Conservation (phyloP, 2,797 vertebrate species). For the Oryzias dopingdopingensis region DNA sequence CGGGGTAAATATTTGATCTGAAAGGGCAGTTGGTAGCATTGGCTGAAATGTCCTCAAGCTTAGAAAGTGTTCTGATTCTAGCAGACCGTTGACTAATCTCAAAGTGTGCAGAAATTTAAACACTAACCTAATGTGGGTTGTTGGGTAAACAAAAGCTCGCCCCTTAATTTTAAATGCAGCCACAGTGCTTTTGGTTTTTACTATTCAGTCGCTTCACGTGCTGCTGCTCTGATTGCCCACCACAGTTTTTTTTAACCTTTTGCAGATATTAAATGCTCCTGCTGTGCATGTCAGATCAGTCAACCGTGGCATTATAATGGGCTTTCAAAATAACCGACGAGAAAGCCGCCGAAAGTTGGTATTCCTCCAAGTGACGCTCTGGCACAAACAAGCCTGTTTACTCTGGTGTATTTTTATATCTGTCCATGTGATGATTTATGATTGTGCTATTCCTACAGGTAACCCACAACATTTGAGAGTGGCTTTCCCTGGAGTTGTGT, state of each 20-base stretch:
- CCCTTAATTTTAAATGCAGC: constrained; percentile 14
- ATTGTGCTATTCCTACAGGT: neutral
- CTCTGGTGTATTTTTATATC: neutral
- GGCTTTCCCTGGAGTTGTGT: constrained; percentile 30
- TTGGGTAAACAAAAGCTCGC: constrained; percentile 17
- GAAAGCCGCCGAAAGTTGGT: constrained; percentile 7
- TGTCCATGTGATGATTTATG: neutral
- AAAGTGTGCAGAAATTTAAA: constrained; percentile 4
- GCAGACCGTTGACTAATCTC: neutral
- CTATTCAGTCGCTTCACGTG: constrained; percentile 36
- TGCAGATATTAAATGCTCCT: constrained; percentile 44
- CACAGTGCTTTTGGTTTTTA: constrained; percentile 11
- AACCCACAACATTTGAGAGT: constrained; percentile 24
- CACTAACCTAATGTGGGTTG: constrained; percentile 19
- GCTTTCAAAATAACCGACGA: constrained; percentile 28
- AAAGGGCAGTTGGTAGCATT: constrained; percentile 4
- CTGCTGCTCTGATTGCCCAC: constrained; percentile 38
- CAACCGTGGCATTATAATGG: constrained; percentile 38
- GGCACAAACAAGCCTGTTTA: neutral
- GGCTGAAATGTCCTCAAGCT: constrained; percentile 17
- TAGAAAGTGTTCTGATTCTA: constrained; percentile 1
- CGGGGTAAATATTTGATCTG: constrained; percentile 13
- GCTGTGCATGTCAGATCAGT: constrained; percentile 55
- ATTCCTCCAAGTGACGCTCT: neutral
- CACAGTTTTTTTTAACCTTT: constrained; percentile 40